Evolutionary conservation across 2,888 invertebrate species (phyloP), one percentile per base, ranked within the genome.

Genomic region (Spisula solida): DNA sequence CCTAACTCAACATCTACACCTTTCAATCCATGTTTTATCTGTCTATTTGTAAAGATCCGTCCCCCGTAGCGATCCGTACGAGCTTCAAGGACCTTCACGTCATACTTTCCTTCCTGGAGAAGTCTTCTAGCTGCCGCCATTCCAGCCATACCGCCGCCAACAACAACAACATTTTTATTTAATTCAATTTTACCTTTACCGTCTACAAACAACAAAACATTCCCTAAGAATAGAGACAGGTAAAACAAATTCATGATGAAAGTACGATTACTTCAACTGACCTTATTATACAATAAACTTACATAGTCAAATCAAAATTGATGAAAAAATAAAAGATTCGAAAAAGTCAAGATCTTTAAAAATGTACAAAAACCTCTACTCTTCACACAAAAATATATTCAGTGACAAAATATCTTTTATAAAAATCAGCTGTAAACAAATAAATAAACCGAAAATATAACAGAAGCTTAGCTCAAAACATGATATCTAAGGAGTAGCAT

Each of bases 141-240:
- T 0, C 95, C 95, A 10, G 95, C 93, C n/a, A 95, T 86, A 10
- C 95, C 95, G 20, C 95, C 95, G 16, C 95, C 95, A 25, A 95
- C 92, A 18, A 95, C 94, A 55, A 95, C 88, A 10, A 95, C 94
- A 51, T 94, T 87, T 70, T 70, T 75, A 75, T 75, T 41, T 0
- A 18, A 25, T 66, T 25, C 75, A 34, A 18, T 31, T 75, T 75
- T 75, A 12, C 34, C 34, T 31, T 80, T 29, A 47, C 4, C 20
- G 1, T 14, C n/a, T 12, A 48, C 25, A 8, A 48, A n/a, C 25
- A 80, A 0, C 10, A 80, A 47, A n/a, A 80, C 20, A 20, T n/a
- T 80, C 51, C n/a, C 47, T 12, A 80, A 8, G n/a, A 47, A 6
- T 18, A 80, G 18, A 47, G 25, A 34, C 31, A 75, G 12, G 25